Conservation (phyloP, 2,888 invertebrate species). For the Luffia ferchaultella region DNA sequence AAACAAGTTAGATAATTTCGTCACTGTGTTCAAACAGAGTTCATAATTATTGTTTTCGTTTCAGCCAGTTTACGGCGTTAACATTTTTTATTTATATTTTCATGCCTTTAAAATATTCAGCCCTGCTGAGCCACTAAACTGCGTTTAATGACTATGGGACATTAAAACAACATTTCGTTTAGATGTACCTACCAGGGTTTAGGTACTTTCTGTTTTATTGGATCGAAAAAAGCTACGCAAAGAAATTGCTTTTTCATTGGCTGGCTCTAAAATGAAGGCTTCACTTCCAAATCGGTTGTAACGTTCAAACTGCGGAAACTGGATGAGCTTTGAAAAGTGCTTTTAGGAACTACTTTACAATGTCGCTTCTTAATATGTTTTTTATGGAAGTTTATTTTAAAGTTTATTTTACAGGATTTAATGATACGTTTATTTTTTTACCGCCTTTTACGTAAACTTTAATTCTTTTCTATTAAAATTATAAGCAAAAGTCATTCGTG, state of each 20-base stretch:
- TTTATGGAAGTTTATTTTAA: too few relatives aligned
- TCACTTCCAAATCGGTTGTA: not conserved
- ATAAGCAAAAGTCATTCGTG: too few relatives aligned
- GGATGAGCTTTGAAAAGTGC: not conserved
- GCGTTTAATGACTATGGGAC: slow-evolving; percentile 29
- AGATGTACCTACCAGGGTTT: slow-evolving; percentile 16
- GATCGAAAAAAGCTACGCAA: slow-evolving; percentile 17
- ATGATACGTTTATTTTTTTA: too few relatives aligned
- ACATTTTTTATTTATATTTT: not conserved
- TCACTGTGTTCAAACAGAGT: too few relatives aligned
- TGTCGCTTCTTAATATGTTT: not conserved
- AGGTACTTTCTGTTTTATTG: slow-evolving; percentile 25
- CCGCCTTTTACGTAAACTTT: too few relatives aligned
- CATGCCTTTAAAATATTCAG: slow-evolving; percentile 23
- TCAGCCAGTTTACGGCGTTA: not conserved
- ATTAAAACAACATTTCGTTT: slow-evolving; percentile 26
- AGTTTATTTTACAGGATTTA: too few relatives aligned
- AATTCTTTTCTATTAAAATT: too few relatives aligned
- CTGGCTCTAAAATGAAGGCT: slow-evolving; percentile 22
- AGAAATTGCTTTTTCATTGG: slow-evolving; percentile 46
- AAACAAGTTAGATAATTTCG: too few relatives aligned
- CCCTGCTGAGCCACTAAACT: slow-evolving; percentile 30
- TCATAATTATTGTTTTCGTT: too few relatives aligned
- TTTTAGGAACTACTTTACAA: not conserved
- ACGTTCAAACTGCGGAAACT: not conserved